phyloP scores from a whole-genome alignment of 2,113 vertebrate genomes.

The Pseudonaja textilis region DNA sequence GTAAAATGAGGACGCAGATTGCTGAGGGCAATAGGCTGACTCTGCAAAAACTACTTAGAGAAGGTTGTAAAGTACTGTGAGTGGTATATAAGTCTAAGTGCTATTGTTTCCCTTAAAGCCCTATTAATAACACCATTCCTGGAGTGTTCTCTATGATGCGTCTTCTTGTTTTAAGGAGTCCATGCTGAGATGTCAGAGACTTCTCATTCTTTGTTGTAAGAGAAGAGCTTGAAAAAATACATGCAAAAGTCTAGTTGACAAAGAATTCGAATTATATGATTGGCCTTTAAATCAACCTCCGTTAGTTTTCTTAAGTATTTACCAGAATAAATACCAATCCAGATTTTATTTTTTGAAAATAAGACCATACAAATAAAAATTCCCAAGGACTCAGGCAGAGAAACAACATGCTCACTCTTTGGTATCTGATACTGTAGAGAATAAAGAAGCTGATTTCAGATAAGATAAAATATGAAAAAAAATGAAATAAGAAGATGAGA shows the following conservation, averaged over 20 bases:
- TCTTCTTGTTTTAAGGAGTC: conserved; percentile 18
- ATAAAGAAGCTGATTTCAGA: background rate
- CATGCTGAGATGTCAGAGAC: background rate
- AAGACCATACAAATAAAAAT: background rate
- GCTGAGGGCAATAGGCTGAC: background rate
- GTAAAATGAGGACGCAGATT: too few species aligned
- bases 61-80: background rate
- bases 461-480: too few species aligned
- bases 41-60: background rate
- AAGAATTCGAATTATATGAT: too few species aligned
- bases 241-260: background rate
- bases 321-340: background rate
- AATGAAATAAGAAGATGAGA: too few species aligned
- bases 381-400: background rate
- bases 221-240: background rate
- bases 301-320: background rate
- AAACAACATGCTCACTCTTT: background rate
- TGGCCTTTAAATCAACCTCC: background rate
- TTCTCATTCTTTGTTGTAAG: background rate
- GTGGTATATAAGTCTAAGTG: background rate
- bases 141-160: background rate
- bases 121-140: background rate
- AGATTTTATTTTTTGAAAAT: background rate
- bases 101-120: background rate
- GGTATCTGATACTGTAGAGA: background rate